Evolutionary conservation across 92 coral and sea anemone genomes (phyloP), one percentile per base, ranked within the genome.

Genomic region (Porites evermanni): DNA sequence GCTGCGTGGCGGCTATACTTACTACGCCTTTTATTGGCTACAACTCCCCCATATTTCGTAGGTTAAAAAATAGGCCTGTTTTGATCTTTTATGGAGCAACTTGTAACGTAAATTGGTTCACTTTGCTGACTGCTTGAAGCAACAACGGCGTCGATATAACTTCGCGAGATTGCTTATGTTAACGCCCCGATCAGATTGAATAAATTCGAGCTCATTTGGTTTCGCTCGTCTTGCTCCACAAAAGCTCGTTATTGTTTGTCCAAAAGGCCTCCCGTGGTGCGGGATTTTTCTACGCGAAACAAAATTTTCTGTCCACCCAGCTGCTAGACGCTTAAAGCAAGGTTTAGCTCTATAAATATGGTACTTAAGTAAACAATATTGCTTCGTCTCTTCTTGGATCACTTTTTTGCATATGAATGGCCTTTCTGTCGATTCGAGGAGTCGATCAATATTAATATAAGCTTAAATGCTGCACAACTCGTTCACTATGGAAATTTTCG

Each of bases 381-480:
- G 84, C 66, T 53, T 67, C 21, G 21, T 64, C 50, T 47, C 8
- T 51, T 8, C 18, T 24, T 10, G 61, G 81, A 50, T 79, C 65
- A 20, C 66, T 66, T 53, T 66, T 79, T 79, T 79, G 74, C 64
- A 44, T 64, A 79, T 50, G 67, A 64, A 64, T 78, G 70, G 64
- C 14, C 24, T 50, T 50, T 52, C 11, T 3, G 16, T 24, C 65
- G 23, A 67, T 51, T 17, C 29, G 29, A 50, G 47, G 52, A 50
- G 64, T 23, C 12, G 64, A 50, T 64, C 2, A 19, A 10, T 24
- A 23, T 13, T 6, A 65, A 24, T 29, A 26, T 13, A 52, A 53
- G 9, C 26, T 61, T 6, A 32, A 64, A 17, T n/a, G 47, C 20
- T 50, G 20, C 4, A 75, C 20, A 12, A 47, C 16, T 67, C 13